phyloP scores from a whole-genome alignment of 2,113 vertebrate genomes.

The Ptilonorhynchus violaceus region DNA sequence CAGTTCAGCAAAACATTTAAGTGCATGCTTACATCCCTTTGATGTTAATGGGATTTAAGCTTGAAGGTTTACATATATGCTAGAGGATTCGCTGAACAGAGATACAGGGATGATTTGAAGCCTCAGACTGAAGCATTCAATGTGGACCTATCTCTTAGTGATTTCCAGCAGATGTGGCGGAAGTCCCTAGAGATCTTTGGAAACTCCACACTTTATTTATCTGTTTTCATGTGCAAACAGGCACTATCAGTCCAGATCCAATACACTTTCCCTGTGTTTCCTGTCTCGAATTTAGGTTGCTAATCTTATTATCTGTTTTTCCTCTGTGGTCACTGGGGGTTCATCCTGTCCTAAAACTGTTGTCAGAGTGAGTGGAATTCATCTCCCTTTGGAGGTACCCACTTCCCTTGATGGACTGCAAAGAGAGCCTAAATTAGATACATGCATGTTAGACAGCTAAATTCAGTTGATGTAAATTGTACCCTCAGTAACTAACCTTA shows the following conservation, averaged over 20 bases:
- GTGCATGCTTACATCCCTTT: constrained; percentile 30
- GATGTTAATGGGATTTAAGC: constrained; percentile 48
- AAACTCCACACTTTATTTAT: background rate
- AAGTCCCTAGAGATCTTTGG: background rate
- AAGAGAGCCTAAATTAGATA: background rate
- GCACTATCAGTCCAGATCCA: background rate
- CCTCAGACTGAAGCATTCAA: background rate
- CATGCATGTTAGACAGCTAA: background rate
- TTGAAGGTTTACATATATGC: constrained; percentile 46
- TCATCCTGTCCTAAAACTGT: background rate
- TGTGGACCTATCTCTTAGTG: background rate
- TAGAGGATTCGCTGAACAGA: constrained; percentile 7
- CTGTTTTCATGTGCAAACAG: background rate
- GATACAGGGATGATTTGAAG: background rate
- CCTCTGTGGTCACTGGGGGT: background rate
- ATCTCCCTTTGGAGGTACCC: background rate
- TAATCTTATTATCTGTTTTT: background rate
- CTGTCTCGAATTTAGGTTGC: background rate
- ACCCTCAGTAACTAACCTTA: constrained; percentile 9
- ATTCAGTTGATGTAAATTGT: background rate
- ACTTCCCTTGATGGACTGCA: background rate
- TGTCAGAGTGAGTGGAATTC: background rate
- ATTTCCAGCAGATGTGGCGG: background rate
- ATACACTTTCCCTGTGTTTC: background rate
- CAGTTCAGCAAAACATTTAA: constrained; percentile 38